Evolutionary conservation across 2,888 invertebrate species (phyloP), one percentile per base, ranked within the genome.

Genomic region (Galerucella pusilla): DNA sequence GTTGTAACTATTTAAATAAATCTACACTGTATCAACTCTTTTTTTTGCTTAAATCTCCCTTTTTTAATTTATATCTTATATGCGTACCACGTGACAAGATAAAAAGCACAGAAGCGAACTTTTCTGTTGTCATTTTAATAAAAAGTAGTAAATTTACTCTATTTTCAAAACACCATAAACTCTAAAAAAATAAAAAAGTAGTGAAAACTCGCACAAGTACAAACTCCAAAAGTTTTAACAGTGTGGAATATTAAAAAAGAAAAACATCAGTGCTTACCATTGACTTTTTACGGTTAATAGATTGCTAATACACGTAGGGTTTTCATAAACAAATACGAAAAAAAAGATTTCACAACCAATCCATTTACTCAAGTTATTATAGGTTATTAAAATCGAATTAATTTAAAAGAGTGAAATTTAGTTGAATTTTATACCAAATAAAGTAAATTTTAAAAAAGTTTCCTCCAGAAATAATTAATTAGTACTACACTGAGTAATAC

Each of bases 121-220:
- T 45, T 69, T 61, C 12, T 61, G 61, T 28, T 54, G n/a, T 42
- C 60, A 10, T 14, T 20, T 54, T 35, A 67, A n/a, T 35, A 67
- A n/a, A 35, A 25, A 46, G 45, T 69, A 45, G 28, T 42, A 49
- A 25, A 61, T 46, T 45, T 61, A 28, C 45, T 42, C 64, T 71
- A 71, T 54, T 57, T 64, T 65, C 45, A 59, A 71, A 71, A 71
- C 71, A 72, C 72, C 66, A 71, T 65, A 66, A 72, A 72, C 52
- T 72, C 72, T 72, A 72, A 67, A 72, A 28, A 71, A 59, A 45
- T 25, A 72, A 72, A 67, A 54, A 72, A 72, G 45, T 72, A 66
- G 72, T 72, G 72, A 66, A 72, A 66, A 72, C 72, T 72, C 72
- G 72, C 72, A 67, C 72, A 72, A 72, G 45, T 72, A 60, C 66